A percentile compares a stretch with the other conserved stretches of the same genome.
Evolutionary conservation across 2,888 invertebrate genomes (phyloP).

Genomic region (Conistra vaccinii): DNA sequence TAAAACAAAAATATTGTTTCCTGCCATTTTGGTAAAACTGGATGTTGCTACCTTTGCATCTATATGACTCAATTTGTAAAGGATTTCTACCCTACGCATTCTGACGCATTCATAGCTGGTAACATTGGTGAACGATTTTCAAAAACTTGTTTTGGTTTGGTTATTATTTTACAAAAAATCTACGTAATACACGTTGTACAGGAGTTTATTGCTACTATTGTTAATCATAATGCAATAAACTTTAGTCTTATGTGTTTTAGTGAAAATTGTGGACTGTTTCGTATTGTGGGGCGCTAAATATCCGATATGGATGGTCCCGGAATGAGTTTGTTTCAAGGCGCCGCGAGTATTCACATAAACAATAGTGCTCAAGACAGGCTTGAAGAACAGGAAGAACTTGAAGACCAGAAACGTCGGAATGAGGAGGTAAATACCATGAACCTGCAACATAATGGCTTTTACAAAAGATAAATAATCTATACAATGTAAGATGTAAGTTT

Average conservation of each 20-base stretch:
- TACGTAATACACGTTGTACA: constrained; percentile 28
- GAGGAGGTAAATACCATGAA: constrained; percentile 89
- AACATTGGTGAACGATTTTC: constrained; percentile 58
- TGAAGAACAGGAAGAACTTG: constrained; percentile 93
- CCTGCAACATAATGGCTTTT: background rate
- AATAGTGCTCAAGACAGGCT: constrained; percentile 91
- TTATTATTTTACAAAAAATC: constrained; percentile 45
- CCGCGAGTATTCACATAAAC: constrained; percentile 92
- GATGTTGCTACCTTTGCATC: too few species aligned
- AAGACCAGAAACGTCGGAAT: constrained; percentile 92
- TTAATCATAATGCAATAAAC: constrained; percentile 12
- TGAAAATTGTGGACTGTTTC: constrained; percentile 26
- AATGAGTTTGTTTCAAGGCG: constrained; percentile 93
- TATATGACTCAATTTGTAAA: too few species aligned
- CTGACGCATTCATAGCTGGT: constrained; percentile 38
- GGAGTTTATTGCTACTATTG: constrained; percentile 29
- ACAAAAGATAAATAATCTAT: background rate
- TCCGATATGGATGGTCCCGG: constrained; percentile 91
- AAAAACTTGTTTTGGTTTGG: constrained; percentile 70
- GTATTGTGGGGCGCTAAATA: constrained; percentile 26
- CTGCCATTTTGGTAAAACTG: too few species aligned
- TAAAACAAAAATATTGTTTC: too few species aligned
- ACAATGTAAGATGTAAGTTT: constrained; percentile 5
- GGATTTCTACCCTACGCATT: constrained; percentile 32
- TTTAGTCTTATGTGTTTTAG: constrained; percentile 24